Evolutionary conservation across 2,113 vertebrate species (phyloP), one percentile per base, ranked within the genome.

Genomic region (Muntiacus muntjak): DNA sequence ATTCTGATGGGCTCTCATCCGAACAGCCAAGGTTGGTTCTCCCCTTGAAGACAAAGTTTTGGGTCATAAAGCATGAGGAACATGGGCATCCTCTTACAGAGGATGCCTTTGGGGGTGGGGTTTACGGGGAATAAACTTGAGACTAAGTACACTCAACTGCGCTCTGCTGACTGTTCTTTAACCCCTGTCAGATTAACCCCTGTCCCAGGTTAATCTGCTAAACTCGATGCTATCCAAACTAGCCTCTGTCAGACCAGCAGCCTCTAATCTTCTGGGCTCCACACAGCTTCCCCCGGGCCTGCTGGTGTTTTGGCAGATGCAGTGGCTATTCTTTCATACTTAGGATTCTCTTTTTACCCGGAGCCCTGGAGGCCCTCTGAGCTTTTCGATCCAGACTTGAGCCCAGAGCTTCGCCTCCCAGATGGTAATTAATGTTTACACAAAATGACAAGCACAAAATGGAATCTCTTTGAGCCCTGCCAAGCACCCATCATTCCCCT

Each of bases 391-490:
- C 79, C 17, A 71, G 79, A 87, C 98, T 95, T 94, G 86, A 89
- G 62, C 55, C 40, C 17, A 86, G 50, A 43, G 78, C 94, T 40
- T 28, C 62, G 81, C 91, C 95, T 95, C 98, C 96, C 98, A 87
- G 95, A 97, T 98, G 98, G 98, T 97, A 97, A 98, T 99, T 97
- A 98, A 98, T 98, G 98, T 99, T 98, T 98, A 97, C 96, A 90
- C 96, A 98, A 98, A 97, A 97, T 89, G 97, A 98, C 98, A 97
- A 92, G 95, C 94, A 97, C 96, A 97, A 97, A 98, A 94, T 98
- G 97, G 97, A 98, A 98, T 98, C 98, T 97, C 98, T 98, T 91
- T 96, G 88, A 97, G 97, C 90, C 95, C 94, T 97, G 96, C 98
- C 97, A 98, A 93, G 91, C 91, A 96, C 96, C 96, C 82, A 64